phyloP scores from a whole-genome alignment of 2,113 vertebrate species.

The Salvelinus sp. region DNA sequence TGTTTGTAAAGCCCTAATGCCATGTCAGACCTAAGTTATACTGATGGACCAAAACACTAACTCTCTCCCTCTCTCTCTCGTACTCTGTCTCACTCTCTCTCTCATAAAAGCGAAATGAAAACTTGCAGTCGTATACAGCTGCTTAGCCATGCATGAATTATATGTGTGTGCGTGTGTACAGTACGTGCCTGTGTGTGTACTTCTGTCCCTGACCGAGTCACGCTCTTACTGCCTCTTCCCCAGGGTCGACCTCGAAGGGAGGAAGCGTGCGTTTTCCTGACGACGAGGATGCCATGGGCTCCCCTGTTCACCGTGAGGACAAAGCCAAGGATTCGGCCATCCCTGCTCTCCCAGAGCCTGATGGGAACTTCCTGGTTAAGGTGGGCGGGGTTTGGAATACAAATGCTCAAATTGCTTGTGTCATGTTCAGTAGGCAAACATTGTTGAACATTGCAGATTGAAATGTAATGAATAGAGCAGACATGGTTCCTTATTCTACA shows the following conservation, averaged over 20 bases:
- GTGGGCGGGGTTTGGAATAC: conserved; percentile 27
- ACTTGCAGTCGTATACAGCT: not conserved
- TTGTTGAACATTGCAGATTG: no score
- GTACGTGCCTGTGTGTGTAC: not conserved
- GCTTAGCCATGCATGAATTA: not conserved
- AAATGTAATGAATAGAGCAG: no score
- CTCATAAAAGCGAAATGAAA: not conserved
- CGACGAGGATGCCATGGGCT: conserved; percentile 41
- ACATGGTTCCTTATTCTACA: no score
- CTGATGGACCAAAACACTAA: not conserved
- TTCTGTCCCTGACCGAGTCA: conserved; percentile 2
- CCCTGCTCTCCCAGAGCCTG: conserved; percentile 56
- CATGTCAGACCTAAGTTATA: not conserved
- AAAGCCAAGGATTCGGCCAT: conserved; percentile 54
- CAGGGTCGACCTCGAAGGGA: conserved; percentile 65
- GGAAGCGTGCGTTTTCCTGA: conserved; percentile 67
- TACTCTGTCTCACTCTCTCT: not conserved
- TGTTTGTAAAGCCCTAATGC: not conserved
- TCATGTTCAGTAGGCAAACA: no score
- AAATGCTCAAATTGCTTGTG: no score
- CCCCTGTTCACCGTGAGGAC: conserved; percentile 53
- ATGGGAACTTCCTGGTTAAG: conserved; percentile 68
- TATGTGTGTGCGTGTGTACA: not conserved
- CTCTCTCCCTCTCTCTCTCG: not conserved
- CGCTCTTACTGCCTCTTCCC: not conserved